A percentile compares a stretch with the other conserved stretches of the same genome.
Conservation (phyloP, 2,113 vertebrate species). For the Ancistrus triradiatus region DNA sequence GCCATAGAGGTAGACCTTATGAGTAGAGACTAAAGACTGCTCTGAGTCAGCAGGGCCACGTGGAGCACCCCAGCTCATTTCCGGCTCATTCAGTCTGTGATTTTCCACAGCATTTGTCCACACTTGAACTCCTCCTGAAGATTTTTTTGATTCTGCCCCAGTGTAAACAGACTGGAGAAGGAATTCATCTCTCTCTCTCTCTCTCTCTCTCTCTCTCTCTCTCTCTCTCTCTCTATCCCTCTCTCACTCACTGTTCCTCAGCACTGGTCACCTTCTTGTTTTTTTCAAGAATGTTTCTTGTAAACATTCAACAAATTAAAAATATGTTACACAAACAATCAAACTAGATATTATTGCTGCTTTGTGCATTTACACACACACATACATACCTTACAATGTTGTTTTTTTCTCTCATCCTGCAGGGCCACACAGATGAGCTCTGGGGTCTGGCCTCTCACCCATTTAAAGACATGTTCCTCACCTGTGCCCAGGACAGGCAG, state of each 20-base stretch:
- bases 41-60: background rate
- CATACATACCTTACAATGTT: background rate
- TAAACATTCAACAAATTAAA: too few relatives aligned
- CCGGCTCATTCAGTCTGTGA: background rate
- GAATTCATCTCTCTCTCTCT: too few relatives aligned
- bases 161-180: constrained; percentile 25
- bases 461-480: constrained; percentile 86
- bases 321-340: too few relatives aligned
- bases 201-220: too few relatives aligned
- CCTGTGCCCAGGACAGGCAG: constrained; percentile 91
- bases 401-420: constrained; percentile 35
- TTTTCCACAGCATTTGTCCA: constrained; percentile 22
- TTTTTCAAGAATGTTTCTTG: too few relatives aligned
- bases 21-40: background rate
- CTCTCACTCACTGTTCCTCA: too few relatives aligned
- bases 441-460: constrained; percentile 95
- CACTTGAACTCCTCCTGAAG: background rate
- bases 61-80: background rate
- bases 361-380: background rate
- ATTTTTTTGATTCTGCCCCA: constrained; percentile 20
- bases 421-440: constrained; percentile 97
- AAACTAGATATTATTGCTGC: too few relatives aligned
- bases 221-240: too few relatives aligned
- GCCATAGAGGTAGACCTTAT: background rate
- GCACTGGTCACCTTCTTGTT: too few relatives aligned